Evolutionary conservation across 2,888 invertebrate species (phyloP).

Genomic region (Argyresthia goedartella): DNA sequence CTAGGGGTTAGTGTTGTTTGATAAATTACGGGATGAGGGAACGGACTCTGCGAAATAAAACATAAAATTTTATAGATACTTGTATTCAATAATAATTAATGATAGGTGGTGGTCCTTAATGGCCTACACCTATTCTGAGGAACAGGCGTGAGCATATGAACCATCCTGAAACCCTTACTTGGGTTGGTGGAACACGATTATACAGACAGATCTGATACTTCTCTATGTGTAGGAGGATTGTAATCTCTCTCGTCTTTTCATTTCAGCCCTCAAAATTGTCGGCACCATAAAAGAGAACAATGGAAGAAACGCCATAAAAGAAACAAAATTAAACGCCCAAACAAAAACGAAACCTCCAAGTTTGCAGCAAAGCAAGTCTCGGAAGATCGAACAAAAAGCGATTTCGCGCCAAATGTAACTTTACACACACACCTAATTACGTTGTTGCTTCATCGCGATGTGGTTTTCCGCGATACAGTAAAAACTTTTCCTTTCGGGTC

Average conservation of each 20-base stretch:
- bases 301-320: background rate
- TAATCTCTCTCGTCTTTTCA: background rate
- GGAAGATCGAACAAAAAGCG: background rate
- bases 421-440: constrained; percentile 1
- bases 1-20: background rate
- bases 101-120: too few relatives aligned
- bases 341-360: background rate
- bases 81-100: too few relatives aligned
- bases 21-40: too few relatives aligned
- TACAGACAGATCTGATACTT: too few relatives aligned
- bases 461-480: background rate
- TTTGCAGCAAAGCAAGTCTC: background rate
- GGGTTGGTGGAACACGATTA: too few relatives aligned
- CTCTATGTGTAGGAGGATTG: background rate
- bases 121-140: too few relatives aligned
- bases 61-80: background rate
- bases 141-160: too few relatives aligned
- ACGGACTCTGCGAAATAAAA: background rate
- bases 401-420: background rate
- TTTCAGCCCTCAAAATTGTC: background rate
- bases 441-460: background rate
- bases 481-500: background rate
- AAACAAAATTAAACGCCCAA: background rate
- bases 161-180: too few relatives aligned
- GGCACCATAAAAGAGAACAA: background rate